These are phyloP conservation scores for Nasonia longicornis DNA, from an alignment of 1,140 invertebrate species.

Conservation along the genomic window DNA sequence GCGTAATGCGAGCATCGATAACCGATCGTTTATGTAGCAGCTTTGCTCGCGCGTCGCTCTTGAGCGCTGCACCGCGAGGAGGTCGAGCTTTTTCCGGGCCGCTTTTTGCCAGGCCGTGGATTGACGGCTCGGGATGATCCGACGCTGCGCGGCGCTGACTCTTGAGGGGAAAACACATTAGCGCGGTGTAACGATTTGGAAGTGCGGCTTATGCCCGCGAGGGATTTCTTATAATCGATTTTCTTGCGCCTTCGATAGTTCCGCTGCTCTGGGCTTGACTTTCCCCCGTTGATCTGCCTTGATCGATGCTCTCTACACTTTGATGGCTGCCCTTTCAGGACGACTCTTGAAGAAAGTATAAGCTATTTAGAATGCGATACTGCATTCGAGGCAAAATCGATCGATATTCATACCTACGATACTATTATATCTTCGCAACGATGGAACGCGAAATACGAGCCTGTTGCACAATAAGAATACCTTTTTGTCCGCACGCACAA, in stretches of 20 bases:
- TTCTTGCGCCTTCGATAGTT: not conserved
- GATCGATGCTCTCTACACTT: not conserved
- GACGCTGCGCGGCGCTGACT: not conserved
- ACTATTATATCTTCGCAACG: too few species aligned
- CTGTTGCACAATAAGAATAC: not conserved
- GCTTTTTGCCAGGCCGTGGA: not conserved
- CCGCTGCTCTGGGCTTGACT: not conserved
- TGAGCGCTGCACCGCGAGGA: not conserved
- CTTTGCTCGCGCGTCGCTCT: not conserved
- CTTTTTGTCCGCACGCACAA: not conserved
- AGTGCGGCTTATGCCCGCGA: not conserved
- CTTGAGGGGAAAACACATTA: not conserved
- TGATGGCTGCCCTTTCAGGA: not conserved
- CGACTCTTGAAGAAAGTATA: not conserved
- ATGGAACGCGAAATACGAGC: too few species aligned
- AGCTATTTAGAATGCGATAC: not conserved
- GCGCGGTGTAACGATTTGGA: not conserved
- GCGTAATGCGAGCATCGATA: constrained; percentile 65
- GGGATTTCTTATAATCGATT: not conserved
- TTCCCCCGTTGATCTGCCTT: not conserved
- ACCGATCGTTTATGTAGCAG: constrained; percentile 58
- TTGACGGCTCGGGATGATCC: not conserved
- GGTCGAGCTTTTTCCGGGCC: not conserved
- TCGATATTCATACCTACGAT: not conserved
- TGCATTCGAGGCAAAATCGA: not conserved